Base-by-base conservation (phyloP, 2,113 vertebrate species). In the Recurvirostra avosetta region DNA sequence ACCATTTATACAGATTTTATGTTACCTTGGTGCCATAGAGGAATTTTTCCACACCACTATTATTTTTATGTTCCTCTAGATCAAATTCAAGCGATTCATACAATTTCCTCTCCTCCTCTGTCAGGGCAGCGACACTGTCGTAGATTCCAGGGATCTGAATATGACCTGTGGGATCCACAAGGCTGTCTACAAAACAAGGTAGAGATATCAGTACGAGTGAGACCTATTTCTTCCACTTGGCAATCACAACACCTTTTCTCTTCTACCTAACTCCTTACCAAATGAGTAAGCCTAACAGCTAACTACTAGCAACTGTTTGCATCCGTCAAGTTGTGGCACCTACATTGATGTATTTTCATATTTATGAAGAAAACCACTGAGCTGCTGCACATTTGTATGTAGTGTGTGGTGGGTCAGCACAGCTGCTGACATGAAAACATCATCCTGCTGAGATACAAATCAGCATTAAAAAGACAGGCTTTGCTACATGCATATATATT, bases 121-220 rank as follows among this genome's bases (percentile, higher is more conserved):
- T 98, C 58, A 99, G 78, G 11, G 97, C 95, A 22, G 98, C 97
- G 9, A 99, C 98, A 0, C 97, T 98, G 21, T 99, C 98, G 0
- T 98, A 98, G 95, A 99, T 98, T 52, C 99, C 99, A 27, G 99
- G 99, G 79, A 99, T 98, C 89, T 99, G 97, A 94, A 99, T 99
- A 45, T 6, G 96, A 26, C 99, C 99, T 4, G 97, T 98, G 20
- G 98, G 96, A 93, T 98, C 98, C 78, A 99, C 98, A 63, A 99
- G 98, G 45, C 98, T 99, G 49, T 98, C 99, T 99, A 29, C 23
- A 65, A 95, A 86, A 15, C 27, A 36, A 85, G 67, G 78, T 3
- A 34, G 17, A 66, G 15, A 13, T 10, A 52, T 12, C 10, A 20
- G 40, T 14, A 53, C 2, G 45, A 19, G 6, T 14, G 20, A n/a